These are phyloP conservation scores for Phenganax subtilis DNA, from an alignment of 92 coral and sea anemone genomes.

Conservation along the genomic window DNA sequence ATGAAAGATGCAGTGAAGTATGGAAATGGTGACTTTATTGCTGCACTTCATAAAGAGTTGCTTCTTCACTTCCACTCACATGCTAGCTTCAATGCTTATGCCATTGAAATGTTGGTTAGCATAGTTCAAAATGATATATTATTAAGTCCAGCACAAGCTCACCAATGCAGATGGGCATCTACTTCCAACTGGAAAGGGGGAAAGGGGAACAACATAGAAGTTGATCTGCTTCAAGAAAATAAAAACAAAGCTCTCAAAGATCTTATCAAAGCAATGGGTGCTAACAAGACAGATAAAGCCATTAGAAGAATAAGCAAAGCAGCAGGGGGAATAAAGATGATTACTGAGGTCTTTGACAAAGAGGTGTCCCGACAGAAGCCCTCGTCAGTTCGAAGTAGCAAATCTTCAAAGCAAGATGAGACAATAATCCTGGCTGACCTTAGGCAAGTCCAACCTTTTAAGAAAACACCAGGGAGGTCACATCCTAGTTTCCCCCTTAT, in stretches of 20 bases:
- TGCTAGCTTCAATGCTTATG: conserved; percentile 39
- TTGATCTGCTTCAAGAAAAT: conserved; percentile 35
- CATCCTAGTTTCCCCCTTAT: conserved; percentile 22
- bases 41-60: conserved; percentile 28
- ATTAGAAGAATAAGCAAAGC: conserved; percentile 49
- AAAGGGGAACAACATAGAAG: conserved; percentile 13
- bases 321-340: conserved; percentile 53
- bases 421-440: conserved; percentile 17
- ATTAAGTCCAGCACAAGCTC: conserved; percentile 20
- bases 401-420: conserved; percentile 29
- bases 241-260: conserved; percentile 38
- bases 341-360: conserved; percentile 40
- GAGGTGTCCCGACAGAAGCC: background rate
- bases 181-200: conserved; percentile 45
- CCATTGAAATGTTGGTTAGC: conserved; percentile 41
- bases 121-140: conserved; percentile 30
- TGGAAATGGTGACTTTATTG: conserved; percentile 39
- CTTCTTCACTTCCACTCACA: conserved; percentile 28
- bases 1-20: conserved; percentile 44
- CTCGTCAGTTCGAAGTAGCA: background rate
- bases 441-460: conserved; percentile 21
- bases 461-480: background rate
- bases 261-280: conserved; percentile 55
- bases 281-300: conserved; percentile 57
- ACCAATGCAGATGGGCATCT: conserved; percentile 42